A percentile compares a stretch with the other conserved stretches of the same genome.
phyloP scores from a whole-genome alignment of 2,888 invertebrate species.

The Cheilosia variabilis region DNA sequence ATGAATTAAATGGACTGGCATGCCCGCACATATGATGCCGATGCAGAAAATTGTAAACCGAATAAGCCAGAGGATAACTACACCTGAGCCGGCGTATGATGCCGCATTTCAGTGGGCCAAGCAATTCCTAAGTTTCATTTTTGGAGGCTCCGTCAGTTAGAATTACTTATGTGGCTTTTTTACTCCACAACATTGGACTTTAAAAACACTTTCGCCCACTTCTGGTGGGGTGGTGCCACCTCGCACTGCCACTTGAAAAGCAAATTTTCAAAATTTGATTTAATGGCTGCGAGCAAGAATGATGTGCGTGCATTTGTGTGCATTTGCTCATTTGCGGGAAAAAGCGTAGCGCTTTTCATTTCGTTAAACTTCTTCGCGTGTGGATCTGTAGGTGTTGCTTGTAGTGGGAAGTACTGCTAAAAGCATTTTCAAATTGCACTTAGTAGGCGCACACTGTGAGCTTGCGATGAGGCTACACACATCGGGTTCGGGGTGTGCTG shows the following conservation, averaged over 20 bases:
- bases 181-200: no score
- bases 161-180: no score
- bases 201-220: no score
- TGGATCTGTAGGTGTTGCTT: neutral
- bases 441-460: conserved; percentile 30
- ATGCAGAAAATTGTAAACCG: conserved; percentile 40
- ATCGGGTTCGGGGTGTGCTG: neutral
- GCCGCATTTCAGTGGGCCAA: neutral
- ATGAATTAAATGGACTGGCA: conserved; percentile 54
- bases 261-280: conserved; percentile 39
- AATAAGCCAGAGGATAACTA: conserved; percentile 33
- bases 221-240: no score
- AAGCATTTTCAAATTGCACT: conserved; percentile 71
- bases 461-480: conserved; percentile 2
- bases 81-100: neutral
- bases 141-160: no score
- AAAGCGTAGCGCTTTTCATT: conserved; percentile 60
- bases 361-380: conserved; percentile 25
- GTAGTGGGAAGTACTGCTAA: conserved; percentile 45
- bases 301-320: conserved; percentile 3
- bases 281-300: conserved; percentile 17
- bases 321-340: conserved; percentile 33
- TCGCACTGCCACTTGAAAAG: neutral
- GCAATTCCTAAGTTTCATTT: neutral
- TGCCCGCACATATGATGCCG: conserved; percentile 33